A percentile compares a stretch with the other conserved stretches of the same genome.
phyloP scores from a whole-genome alignment of 2,888 invertebrate genomes.

The Anodontia alba region DNA sequence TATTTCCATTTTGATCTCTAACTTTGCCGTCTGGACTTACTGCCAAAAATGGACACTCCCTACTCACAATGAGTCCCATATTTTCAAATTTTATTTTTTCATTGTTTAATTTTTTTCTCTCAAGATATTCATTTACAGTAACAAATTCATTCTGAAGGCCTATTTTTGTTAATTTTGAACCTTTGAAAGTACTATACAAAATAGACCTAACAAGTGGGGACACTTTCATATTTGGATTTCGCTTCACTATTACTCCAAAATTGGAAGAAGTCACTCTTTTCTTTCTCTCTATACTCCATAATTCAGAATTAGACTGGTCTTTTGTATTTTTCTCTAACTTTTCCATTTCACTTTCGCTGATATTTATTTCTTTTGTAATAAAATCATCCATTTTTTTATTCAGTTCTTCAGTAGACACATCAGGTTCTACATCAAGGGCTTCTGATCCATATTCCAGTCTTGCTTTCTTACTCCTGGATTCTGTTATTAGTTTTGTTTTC shows the following conservation, averaged over 20 bases:
- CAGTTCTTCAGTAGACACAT: background rate
- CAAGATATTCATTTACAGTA: background rate
- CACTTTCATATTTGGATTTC: background rate
- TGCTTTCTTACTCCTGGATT: background rate
- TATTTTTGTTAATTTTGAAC: background rate
- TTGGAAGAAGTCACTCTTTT: conserved; percentile 20
- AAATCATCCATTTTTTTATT: background rate
- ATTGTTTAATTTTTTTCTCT: background rate
- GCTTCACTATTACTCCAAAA: conserved; percentile 12
- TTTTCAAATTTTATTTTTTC: background rate
- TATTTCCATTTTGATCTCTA: background rate
- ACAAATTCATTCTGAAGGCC: conserved; percentile 12
- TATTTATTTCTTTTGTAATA: background rate
- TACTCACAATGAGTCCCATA: background rate
- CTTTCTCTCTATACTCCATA: conserved; percentile 21
- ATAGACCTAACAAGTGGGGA: background rate
- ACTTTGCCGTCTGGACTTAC: background rate
- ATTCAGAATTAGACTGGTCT: background rate
- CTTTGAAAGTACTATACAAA: background rate
- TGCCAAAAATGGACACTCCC: background rate
- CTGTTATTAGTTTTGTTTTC: background rate
- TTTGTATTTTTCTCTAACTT: conserved; percentile 10
- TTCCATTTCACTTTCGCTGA: background rate
- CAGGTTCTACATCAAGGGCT: background rate
- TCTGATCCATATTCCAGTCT: conserved; percentile 15